Evolutionary conservation across 1,140 invertebrate genomes (phyloP).

Genomic region (Dendrolimus punctatus): DNA sequence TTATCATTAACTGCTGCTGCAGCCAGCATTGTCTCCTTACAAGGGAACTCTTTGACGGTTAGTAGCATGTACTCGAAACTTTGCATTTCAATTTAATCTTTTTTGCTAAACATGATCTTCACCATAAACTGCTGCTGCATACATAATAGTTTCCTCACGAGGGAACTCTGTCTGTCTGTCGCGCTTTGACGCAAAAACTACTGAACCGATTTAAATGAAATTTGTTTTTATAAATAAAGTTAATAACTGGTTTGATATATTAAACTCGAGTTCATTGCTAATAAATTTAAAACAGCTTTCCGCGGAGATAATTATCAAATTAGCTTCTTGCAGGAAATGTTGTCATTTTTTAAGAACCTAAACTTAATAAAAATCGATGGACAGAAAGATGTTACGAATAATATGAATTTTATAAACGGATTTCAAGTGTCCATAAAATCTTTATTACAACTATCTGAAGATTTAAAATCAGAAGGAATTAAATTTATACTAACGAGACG

Average conservation of each 20-base stretch:
- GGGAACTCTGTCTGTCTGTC: too few relatives aligned
- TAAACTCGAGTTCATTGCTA: constrained; percentile 1
- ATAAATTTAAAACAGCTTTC: constrained; percentile 4
- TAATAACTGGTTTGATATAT: constrained; percentile 5
- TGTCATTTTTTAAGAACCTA: constrained; percentile 6
- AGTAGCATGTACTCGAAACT: too few relatives aligned
- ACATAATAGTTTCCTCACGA: too few relatives aligned
- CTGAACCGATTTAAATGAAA: too few relatives aligned
- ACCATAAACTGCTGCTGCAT: too few relatives aligned
- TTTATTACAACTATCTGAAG: constrained; percentile 5
- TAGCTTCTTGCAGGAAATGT: constrained; percentile 6
- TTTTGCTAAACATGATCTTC: too few relatives aligned
- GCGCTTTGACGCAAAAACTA: too few relatives aligned
- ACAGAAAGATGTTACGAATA: constrained; percentile 6
- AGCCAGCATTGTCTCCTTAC: too few relatives aligned
- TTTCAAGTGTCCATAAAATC: constrained; percentile 12
- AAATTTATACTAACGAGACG: constrained; percentile 9
- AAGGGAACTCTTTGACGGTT: too few relatives aligned
- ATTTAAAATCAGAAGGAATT: constrained; percentile 9
- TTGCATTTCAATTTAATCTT: too few relatives aligned
- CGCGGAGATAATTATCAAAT: constrained; percentile 6
- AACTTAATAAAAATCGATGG: constrained; percentile 7
- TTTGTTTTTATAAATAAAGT: too few relatives aligned
- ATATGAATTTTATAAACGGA: constrained; percentile 11
- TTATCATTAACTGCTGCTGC: too few relatives aligned